Percentiles rank a stretch among this genome's conserved stretches.
phyloP scores from a whole-genome alignment of 2,888 invertebrate genomes.

The Acanthosoma haemorrhoidale region DNA sequence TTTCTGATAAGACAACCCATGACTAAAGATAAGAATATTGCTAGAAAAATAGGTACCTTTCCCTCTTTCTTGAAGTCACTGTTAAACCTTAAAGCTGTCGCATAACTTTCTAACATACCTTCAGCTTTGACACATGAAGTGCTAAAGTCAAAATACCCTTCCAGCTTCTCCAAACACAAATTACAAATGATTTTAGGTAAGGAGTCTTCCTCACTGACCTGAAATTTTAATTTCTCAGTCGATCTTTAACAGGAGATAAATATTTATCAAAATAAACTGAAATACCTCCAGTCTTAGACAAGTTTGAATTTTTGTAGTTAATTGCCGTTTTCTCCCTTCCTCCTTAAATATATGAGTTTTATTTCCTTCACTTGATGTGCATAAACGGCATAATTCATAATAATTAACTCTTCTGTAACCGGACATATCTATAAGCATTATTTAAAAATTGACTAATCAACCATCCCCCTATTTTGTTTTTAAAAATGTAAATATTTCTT shows the following conservation, averaged over 20 bases:
- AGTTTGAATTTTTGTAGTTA: conserved; percentile 60
- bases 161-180: conserved; percentile 58
- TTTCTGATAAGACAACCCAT: neutral
- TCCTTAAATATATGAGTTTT: conserved; percentile 63
- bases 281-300: conserved; percentile 59
- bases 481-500: conserved; percentile 16
- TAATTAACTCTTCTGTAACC: conserved; percentile 65
- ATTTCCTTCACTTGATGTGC: conserved; percentile 60
- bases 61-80: conserved; percentile 48
- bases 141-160: conserved; percentile 58
- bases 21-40: neutral
- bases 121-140: conserved; percentile 61
- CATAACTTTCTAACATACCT: conserved; percentile 61
- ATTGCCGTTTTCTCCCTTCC: conserved; percentile 59
- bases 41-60: conserved; percentile 48
- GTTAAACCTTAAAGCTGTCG: conserved; percentile 53
- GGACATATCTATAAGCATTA: conserved; percentile 49
- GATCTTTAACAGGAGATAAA: conserved; percentile 17
- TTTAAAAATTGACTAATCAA: neutral
- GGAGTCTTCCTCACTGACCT: conserved; percentile 63
- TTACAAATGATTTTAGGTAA: conserved; percentile 64
- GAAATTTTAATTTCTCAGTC: too few species aligned
- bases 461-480: neutral
- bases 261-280: conserved; percentile 27
- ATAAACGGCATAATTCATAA: conserved; percentile 64